Conservation (phyloP, 2,797 vertebrate species). For the Xyrichtys novacula region DNA sequence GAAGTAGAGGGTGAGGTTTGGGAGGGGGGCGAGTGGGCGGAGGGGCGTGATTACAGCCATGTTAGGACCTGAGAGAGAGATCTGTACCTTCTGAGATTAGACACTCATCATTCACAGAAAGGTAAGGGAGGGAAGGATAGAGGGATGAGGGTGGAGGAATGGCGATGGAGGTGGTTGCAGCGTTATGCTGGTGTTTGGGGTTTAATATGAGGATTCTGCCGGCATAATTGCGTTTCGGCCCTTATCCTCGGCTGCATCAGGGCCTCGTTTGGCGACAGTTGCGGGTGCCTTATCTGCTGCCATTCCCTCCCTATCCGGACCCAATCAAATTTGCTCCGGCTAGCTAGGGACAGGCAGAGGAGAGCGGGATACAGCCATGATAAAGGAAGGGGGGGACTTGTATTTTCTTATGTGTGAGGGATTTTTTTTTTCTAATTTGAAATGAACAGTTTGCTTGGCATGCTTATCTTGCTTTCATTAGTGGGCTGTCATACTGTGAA, state of each 20-base stretch:
- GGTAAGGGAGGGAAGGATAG: slow-evolving; percentile 49
- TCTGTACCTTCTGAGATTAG: slow-evolving; percentile 82
- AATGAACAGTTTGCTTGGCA: slow-evolving; percentile 80
- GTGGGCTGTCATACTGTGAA: slow-evolving; percentile 73
- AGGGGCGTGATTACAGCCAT: slow-evolving; percentile 76
- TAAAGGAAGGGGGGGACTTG: slow-evolving; percentile 63
- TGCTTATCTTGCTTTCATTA: slow-evolving; percentile 85
- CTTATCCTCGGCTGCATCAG: slow-evolving; percentile 85
- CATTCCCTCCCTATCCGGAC: slow-evolving; percentile 83
- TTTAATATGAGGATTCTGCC: slow-evolving; percentile 85
- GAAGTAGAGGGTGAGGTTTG: not conserved
- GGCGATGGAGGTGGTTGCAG: slow-evolving; percentile 51
- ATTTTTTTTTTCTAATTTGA: slow-evolving; percentile 75
- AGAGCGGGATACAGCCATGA: slow-evolving; percentile 74
- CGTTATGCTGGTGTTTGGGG: slow-evolving; percentile 60
- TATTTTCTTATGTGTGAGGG: slow-evolving; percentile 63
- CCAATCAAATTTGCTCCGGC: slow-evolving; percentile 86
- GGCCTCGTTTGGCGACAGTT: slow-evolving; percentile 83
- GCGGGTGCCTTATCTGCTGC: slow-evolving; percentile 82
- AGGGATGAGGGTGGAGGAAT: slow-evolving; percentile 52
- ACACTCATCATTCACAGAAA: slow-evolving; percentile 79
- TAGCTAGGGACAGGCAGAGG: slow-evolving; percentile 73
- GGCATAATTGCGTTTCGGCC: slow-evolving; percentile 79
- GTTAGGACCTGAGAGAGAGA: slow-evolving; percentile 79
- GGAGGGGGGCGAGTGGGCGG: not conserved